Base-by-base conservation (phyloP, 64 coral and sea anemone species). In the Pachyseris speciosa region DNA sequence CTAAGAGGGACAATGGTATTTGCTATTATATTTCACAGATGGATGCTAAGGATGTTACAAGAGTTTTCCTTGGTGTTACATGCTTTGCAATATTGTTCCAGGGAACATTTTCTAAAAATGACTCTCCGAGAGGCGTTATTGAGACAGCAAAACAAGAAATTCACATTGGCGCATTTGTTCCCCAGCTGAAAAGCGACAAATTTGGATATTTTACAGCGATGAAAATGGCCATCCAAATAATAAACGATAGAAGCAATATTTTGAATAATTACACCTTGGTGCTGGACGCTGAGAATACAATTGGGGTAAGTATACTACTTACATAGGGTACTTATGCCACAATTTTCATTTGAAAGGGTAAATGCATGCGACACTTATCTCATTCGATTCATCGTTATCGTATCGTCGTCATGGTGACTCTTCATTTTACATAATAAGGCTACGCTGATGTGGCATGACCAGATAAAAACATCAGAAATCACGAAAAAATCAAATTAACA, bases 81-180 rank as follows among this genome's bases (percentile, higher is more conserved):
- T 36, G 30, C 37, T 36, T 69, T 3, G 13, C 40, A n/a, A 17
- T 44, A 2, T 24, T 74, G 70, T 22, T 45, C 45, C 70, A 13
- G 26, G 15, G 25, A 26, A 24, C 27, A 43, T 74, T 25, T 74
- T 44, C 20, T 44, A 7, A 3, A 44, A 9, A 45, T 24, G n/a
- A 44, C 45, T 24, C 37, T 26, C 19, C 5, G 4, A 9, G 8
- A 26, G 45, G 17, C 22, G 22, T 74, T 7, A 1, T 45, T 8
- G 22, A 24, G 10, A 22, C 1, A 9, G 70, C 22, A 43, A 74
- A 74, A 38, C 78, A 47, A 42, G 30, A 68, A 30, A 57, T 90
- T 50, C 74, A 90, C 47, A 22, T 90, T 63, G 87, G 72, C 2
- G 87, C 74, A n/a, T 90, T 68, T 51, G 26, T 90, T 41, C 74